Conservation (phyloP, 2,113 vertebrate genomes). For the Aleadryas rufinucha region DNA sequence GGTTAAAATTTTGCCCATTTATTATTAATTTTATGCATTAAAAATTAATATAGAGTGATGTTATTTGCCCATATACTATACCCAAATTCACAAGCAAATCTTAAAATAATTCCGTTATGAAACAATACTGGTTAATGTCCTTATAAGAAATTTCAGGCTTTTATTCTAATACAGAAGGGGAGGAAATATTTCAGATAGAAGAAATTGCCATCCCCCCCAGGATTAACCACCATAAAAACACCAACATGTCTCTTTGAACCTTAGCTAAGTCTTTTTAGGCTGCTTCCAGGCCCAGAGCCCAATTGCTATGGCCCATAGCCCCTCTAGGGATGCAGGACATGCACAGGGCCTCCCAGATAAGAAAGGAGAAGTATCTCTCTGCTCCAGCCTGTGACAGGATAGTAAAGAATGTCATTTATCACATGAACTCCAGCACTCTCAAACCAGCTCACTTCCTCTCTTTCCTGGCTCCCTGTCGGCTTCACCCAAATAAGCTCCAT, state of each 20-base stretch:
- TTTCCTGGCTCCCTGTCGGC: background rate
- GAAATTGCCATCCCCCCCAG: background rate
- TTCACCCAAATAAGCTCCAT: conserved; percentile 1
- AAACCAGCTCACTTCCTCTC: conserved; percentile 19
- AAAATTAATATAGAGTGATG: background rate
- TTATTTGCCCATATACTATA: background rate
- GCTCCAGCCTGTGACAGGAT: background rate
- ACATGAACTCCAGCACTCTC: background rate
- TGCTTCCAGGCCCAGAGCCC: background rate
- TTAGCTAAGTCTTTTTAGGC: background rate
- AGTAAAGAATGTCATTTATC: background rate
- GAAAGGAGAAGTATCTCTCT: background rate
- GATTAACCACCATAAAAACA: background rate
- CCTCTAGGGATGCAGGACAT: background rate
- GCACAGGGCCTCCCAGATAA: background rate
- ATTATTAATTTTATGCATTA: background rate
- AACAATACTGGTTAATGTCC: background rate
- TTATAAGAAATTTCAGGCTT: background rate
- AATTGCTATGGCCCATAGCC: background rate
- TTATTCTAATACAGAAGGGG: background rate
- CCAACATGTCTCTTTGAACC: background rate
- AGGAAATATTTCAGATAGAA: background rate
- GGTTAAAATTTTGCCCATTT: background rate
- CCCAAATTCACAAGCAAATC: background rate
- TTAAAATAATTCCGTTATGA: background rate